Evolutionary conservation across 1,140 invertebrate genomes (phyloP).

Genomic region (Panagrolaimus sp.): DNA sequence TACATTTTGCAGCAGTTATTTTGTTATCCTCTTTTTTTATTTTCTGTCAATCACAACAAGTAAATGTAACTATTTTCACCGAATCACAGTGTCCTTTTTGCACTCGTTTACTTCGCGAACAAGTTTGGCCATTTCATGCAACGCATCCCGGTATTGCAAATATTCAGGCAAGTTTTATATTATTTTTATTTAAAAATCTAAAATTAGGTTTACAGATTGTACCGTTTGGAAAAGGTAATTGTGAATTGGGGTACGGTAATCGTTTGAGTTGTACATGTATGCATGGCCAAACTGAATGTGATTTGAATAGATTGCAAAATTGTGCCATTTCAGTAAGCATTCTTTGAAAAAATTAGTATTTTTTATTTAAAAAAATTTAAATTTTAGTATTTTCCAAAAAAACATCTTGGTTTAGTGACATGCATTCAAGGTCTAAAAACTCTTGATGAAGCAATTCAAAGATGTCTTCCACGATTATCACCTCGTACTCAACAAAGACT

Average conservation of each 20-base stretch:
- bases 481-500: slow-evolving; percentile 44
- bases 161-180: slow-evolving; percentile 33
- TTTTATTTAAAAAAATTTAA: background rate
- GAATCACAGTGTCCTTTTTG: slow-evolving; percentile 50
- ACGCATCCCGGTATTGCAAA: slow-evolving; percentile 46
- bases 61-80: slow-evolving; percentile 34
- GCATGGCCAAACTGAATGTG: slow-evolving; percentile 47
- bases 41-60: background rate
- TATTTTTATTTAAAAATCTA: too few relatives aligned
- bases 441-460: slow-evolving; percentile 38
- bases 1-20: too few relatives aligned
- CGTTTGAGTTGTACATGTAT: slow-evolving; percentile 42
- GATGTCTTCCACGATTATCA: slow-evolving; percentile 37
- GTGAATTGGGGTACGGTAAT: slow-evolving; percentile 42
- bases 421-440: slow-evolving; percentile 44
- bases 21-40: slow-evolving; percentile 5
- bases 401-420: slow-evolving; percentile 42
- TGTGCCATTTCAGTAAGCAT: slow-evolving; percentile 36
- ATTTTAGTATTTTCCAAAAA: slow-evolving; percentile 41
- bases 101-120: slow-evolving; percentile 40
- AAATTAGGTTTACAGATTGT: slow-evolving; percentile 46
- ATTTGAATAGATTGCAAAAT: slow-evolving; percentile 43
- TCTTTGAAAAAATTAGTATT: background rate
- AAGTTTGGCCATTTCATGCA: slow-evolving; percentile 47
- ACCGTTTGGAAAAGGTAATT: slow-evolving; percentile 48